A percentile compares a stretch with the other conserved stretches of the same genome.
These are phyloP conservation scores for Dysmachus trigonus DNA, from an alignment of 2,888 invertebrate genomes.

Conservation along the genomic window DNA sequence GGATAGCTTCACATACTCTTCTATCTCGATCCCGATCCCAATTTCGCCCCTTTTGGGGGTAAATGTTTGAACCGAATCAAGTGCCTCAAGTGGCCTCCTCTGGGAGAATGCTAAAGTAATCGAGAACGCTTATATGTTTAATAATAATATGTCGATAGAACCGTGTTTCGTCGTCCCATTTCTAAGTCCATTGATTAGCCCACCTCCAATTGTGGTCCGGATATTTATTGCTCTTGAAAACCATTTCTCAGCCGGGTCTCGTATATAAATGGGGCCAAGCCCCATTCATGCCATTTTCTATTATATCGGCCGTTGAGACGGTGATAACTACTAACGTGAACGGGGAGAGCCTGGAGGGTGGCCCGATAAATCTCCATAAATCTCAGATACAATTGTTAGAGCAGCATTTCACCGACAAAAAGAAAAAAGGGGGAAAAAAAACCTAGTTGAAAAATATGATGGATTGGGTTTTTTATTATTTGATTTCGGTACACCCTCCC, in stretches of 20 bases:
- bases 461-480: background rate
- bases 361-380: constrained; percentile 30
- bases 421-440: too few relatives aligned
- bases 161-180: background rate
- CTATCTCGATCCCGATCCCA: background rate
- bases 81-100: background rate
- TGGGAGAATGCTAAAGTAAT: background rate
- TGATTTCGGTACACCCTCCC: background rate
- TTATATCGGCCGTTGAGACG: background rate
- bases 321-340: background rate
- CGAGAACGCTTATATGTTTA: background rate
- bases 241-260: background rate
- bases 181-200: constrained; percentile 1
- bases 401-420: background rate
- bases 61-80: background rate
- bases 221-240: constrained; percentile 25
- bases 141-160: background rate
- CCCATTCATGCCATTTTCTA: background rate
- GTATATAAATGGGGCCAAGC: background rate
- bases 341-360: background rate
- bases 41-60: too few relatives aligned
- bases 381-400: background rate
- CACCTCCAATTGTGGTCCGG: background rate
- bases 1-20: background rate
- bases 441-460: constrained; percentile 8